Evolutionary conservation across 2,113 vertebrate genomes (phyloP).

Genomic region (Rhadina sibilatrix): DNA sequence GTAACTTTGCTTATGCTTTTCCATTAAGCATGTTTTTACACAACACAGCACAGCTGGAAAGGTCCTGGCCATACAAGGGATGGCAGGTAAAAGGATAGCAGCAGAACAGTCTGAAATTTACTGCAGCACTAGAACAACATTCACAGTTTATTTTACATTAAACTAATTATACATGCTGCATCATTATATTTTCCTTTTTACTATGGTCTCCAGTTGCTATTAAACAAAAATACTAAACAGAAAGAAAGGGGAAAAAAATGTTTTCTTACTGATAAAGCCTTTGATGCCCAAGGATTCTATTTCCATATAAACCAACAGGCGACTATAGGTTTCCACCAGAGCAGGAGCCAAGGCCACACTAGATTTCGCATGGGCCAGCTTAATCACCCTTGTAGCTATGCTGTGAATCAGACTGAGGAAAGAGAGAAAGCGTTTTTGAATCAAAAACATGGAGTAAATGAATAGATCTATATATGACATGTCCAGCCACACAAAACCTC

Average conservation of each 20-base stretch:
- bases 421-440: background rate
- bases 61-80: background rate
- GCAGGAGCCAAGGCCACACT: conserved; percentile 92
- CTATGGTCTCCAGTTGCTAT: background rate
- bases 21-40: background rate
- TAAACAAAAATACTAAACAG: background rate
- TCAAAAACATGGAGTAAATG: background rate
- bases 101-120: background rate
- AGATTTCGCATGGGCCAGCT: conserved; percentile 95
- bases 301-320: conserved; percentile 98
- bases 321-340: conserved; percentile 96
- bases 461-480: background rate
- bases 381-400: conserved; percentile 97
- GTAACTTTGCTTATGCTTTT: background rate
- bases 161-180: background rate
- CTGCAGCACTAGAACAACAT: background rate
- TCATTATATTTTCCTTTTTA: background rate
- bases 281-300: conserved; percentile 99
- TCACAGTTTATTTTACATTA: background rate
- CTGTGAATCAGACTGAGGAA: conserved; percentile 92
- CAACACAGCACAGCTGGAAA: background rate
- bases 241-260: accelerated
- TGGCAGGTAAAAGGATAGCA: background rate
- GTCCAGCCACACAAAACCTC: background rate
- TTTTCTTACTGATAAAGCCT: conserved; percentile 95